These are phyloP conservation scores for Brachyhypopomus gauderio DNA, from an alignment of 2,113 vertebrate species.

Conservation along the genomic window DNA sequence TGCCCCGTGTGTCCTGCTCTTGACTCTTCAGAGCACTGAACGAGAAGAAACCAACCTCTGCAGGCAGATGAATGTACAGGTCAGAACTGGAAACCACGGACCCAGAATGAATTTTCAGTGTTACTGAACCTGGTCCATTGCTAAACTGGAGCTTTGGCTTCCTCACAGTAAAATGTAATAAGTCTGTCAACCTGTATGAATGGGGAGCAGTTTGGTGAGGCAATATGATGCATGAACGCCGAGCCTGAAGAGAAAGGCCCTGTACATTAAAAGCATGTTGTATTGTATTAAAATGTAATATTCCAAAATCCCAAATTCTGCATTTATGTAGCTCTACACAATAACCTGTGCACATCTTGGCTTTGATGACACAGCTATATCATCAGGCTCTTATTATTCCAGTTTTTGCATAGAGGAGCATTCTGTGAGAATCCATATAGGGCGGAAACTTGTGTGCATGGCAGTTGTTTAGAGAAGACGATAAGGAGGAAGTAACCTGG, in stretches of 20 bases:
- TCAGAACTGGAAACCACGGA: background rate
- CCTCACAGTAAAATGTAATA: background rate
- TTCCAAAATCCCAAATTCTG: background rate
- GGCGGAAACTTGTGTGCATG: background rate
- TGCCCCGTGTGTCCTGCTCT: no score
- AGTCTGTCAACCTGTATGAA: background rate
- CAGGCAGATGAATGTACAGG: background rate
- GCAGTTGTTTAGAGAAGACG: slow-evolving; percentile 31
- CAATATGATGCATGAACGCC: background rate
- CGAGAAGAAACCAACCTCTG: background rate
- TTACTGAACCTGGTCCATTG: background rate
- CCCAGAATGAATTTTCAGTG: background rate
- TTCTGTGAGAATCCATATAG: background rate
- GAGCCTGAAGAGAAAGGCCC: background rate
- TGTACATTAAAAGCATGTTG: slow-evolving; percentile 17
- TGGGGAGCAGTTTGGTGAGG: background rate
- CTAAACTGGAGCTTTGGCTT: background rate
- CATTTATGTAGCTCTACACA: background rate
- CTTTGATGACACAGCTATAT: background rate
- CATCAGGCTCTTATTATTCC: no score
- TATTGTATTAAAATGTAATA: slow-evolving; percentile 6
- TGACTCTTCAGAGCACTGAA: no score
- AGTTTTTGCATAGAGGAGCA: no score
- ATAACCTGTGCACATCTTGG: background rate
- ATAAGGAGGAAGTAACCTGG: slow-evolving; percentile 37